Evolutionary conservation across 1,140 invertebrate genomes (phyloP).

Genomic region (Diprion similis): DNA sequence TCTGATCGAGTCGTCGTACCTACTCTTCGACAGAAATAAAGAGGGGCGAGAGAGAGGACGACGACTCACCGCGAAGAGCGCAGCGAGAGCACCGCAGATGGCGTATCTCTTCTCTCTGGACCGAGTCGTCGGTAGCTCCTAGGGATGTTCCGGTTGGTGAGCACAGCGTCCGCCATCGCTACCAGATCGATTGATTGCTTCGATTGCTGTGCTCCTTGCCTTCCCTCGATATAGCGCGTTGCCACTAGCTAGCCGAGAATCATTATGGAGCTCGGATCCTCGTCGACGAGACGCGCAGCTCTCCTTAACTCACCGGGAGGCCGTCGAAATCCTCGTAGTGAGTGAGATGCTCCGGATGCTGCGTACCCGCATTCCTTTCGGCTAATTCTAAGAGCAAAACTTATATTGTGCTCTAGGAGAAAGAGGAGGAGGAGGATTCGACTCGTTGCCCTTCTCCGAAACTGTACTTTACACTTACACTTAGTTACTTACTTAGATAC

Average conservation of each 20-base stretch:
- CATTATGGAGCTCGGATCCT: not conserved
- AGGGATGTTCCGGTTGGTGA: constrained; percentile 47
- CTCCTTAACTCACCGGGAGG: too few relatives aligned
- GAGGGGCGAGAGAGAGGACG: constrained; percentile 20
- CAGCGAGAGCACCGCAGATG: constrained; percentile 32
- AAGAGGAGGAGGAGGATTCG: not conserved
- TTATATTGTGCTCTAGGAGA: not conserved
- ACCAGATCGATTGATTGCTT: constrained; percentile 44
- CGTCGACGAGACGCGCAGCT: too few relatives aligned
- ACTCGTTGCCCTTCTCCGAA: too few relatives aligned
- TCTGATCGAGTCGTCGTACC: constrained; percentile 33
- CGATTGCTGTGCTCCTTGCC: constrained; percentile 35
- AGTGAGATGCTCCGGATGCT: not conserved
- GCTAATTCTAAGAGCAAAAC: not conserved
- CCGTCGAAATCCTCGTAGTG: not conserved
- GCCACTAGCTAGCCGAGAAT: not conserved
- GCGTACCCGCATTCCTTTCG: not conserved
- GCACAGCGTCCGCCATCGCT: constrained; percentile 44
- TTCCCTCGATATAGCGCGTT: constrained; percentile 31
- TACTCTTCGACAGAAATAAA: constrained; percentile 20
- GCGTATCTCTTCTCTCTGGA: constrained; percentile 31
- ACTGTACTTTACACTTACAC: too few relatives aligned
- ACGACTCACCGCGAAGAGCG: too few relatives aligned
- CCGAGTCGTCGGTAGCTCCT: constrained; percentile 37
- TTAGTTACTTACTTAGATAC: too few relatives aligned